Base-by-base conservation (phyloP, 2,888 invertebrate species). In the Leptura quadrifasciata region DNA sequence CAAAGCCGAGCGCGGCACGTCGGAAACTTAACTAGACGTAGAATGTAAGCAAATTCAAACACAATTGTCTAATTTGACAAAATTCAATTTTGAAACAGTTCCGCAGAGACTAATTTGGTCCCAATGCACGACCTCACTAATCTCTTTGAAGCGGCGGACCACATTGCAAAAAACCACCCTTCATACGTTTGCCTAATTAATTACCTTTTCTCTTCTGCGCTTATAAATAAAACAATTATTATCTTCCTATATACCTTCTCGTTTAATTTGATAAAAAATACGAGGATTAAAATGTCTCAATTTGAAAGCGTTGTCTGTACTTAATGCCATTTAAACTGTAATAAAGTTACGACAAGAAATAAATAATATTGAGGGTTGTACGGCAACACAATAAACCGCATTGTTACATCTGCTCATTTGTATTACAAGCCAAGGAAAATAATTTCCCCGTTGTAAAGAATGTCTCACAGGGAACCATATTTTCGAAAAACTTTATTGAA, bases 1-100 rank as follows among this genome's bases (percentile, higher is more conserved):
- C 54, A 10, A 39, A 60, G 47, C 21, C n/a, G 57, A 71, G 72
- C 27, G 24, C 15, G 12, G 31, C 24, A 18, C 17, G 63, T 24
- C 57, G 10, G 39, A 35, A 10, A 17, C 52, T 61, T 55, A 76
- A 68, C 71, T 72, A 76, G 70, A 76, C 64, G 55, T 54, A 57
- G 67, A 72, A 82, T 78, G 83, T 84, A 86, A 82, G 84, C 83
- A 82, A 85, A 84, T 86, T 86, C 80, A 84, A 86, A 85, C 82
- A 80, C 85, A 85, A 86, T 86, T 84, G 86, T 85, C 84, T 85
- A 85, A 86, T 85, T 85, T 84, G 80, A 71, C 72, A 79, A 71
- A 85, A 86, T 85, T 85, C 80, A 83, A 86, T 86, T 85, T 80
- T 77, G 77, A 80, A 77, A 80, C 76, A 79, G 84, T 83, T 83